Evolutionary conservation across 2,888 invertebrate species (phyloP), one percentile per base, ranked within the genome.

Genomic region (Spisula subtruncata): DNA sequence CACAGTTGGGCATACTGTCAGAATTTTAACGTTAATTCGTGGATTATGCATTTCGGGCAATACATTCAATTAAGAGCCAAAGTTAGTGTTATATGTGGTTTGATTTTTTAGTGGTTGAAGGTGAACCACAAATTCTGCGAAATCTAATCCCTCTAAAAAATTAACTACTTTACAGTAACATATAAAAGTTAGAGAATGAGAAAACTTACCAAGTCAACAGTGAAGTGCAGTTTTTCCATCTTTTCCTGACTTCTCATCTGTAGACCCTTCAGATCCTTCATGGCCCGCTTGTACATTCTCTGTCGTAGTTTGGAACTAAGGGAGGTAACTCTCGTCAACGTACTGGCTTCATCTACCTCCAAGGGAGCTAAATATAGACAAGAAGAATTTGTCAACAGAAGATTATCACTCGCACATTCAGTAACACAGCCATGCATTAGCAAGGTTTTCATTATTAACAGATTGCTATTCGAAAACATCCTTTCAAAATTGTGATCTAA

Each of bases 211-310:
- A 66, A 66, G 60, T 66, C 94, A 60, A 96, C 94, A 85, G 95
- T 95, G 88, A 94, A 94, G 89, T 94, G 93, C 2, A 96, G 94
- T 66, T 93, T 94, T n/a, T 94, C 93, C 20, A 96, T 81, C 46
- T 94, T 93, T 82, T 96, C 96, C 89, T 93, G 91, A 83, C 95
- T 95, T 20, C 95, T 91, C 20, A 93, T 83, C 89, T 95, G 95
- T 12, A 95, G 93, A 29, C 91, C 93, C 48, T 89, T 93, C 82
- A 96, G 89, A 25, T 96, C 95, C 46, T 89, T 93, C 94, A 96
- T 93, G 18, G 96, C 95, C 25, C 94, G 92, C 41, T 93, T 93
- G 93, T 94, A 96, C 95, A 96, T 94, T 41, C 96, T 93, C 54
- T 93, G 93, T 4, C 95, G 91, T 54, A 95, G 93, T 85, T 96